phyloP scores from a whole-genome alignment of 2,797 vertebrate genomes.

The Oreochromis grahami region DNA sequence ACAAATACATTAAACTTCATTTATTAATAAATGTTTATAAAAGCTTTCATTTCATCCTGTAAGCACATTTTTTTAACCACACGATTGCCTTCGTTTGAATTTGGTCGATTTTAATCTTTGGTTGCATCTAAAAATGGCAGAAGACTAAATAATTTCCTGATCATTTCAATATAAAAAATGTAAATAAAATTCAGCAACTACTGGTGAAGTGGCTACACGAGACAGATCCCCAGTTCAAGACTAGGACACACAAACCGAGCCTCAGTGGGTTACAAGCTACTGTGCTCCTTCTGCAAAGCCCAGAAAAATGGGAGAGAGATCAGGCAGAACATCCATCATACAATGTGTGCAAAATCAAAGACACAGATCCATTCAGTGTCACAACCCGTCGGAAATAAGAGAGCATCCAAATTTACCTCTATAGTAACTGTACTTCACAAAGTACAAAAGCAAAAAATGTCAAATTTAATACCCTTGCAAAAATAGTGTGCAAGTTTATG shows the following conservation, averaged over 20 bases:
- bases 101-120: not conserved
- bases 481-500: accelerated
- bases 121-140: not conserved
- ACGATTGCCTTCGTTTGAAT: accelerated
- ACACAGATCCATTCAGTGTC: accelerated
- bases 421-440: not conserved
- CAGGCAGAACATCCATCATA: not conserved
- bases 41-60: not conserved
- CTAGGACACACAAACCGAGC: not conserved
- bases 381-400: not conserved
- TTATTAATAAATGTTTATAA: not conserved
- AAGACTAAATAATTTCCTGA: not conserved
- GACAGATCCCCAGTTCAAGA: not conserved
- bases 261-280: accelerated
- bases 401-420: not conserved
- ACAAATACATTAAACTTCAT: not conserved
- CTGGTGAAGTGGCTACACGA: not conserved
- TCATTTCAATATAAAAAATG: not conserved
- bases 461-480: not conserved
- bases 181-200: not conserved
- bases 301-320: not conserved
- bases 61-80: not conserved
- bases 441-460: accelerated
- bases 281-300: not conserved
- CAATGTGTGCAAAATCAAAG: not conserved